Percentiles rank a stretch among this genome's conserved stretches.
Evolutionary conservation across 2,113 vertebrate species (phyloP).

Genomic region (Grus americana): DNA sequence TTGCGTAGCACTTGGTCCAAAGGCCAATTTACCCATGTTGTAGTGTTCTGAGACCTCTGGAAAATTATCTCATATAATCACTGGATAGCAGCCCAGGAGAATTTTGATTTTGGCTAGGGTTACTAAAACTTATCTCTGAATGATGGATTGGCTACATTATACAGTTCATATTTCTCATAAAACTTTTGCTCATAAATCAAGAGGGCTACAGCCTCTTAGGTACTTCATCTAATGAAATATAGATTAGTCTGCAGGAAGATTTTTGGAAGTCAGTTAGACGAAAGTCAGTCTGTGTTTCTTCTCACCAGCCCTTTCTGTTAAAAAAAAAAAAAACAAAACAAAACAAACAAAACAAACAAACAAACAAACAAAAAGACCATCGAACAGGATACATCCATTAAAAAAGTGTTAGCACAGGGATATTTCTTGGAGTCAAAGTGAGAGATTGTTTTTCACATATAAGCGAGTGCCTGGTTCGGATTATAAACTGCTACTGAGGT

Average conservation of each 20-base stretch:
- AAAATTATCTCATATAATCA: not conserved
- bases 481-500: not conserved
- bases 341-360: no score
- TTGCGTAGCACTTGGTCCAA: not conserved
- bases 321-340: not conserved
- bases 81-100: not conserved
- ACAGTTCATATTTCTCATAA: slow-evolving; percentile 50
- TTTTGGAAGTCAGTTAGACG: slow-evolving; percentile 2
- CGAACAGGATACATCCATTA: not conserved
- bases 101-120: slow-evolving; percentile 14
- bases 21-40: not conserved
- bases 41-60: not conserved
- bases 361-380: no score
- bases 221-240: slow-evolving; percentile 36
- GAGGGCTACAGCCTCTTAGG: not conserved
- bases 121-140: slow-evolving; percentile 37
- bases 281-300: slow-evolving; percentile 13
- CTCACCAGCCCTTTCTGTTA: not conserved
- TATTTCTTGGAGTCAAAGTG: not conserved
- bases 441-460: not conserved
- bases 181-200: slow-evolving; percentile 37
- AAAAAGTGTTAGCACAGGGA: not conserved
- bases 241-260: not conserved
- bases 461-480: not conserved
- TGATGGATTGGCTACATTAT: not conserved